Evolutionary conservation across 2,888 invertebrate species (phyloP).

Genomic region (Torymus tubicola): DNA sequence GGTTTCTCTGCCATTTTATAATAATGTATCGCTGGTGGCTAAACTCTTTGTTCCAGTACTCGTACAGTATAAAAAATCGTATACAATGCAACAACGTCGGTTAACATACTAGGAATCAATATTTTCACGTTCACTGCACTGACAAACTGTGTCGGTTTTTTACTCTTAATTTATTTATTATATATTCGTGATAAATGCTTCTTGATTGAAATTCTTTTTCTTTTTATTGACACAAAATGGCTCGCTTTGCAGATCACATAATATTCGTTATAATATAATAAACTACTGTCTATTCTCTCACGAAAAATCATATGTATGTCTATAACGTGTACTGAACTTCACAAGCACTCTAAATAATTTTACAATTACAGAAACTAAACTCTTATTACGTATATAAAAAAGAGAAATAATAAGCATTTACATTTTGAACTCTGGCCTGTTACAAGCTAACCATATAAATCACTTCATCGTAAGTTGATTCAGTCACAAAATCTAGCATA

Average conservation of each 20-base stretch:
- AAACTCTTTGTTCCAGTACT: constrained; percentile 24
- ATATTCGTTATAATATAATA: too few species aligned
- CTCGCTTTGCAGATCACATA: constrained; percentile 5
- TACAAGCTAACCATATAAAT: constrained; percentile 21
- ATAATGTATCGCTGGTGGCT: constrained; percentile 2
- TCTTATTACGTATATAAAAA: constrained; percentile 12
- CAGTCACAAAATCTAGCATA: constrained; percentile 27
- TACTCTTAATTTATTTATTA: constrained; percentile 7
- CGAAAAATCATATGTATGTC: neutral
- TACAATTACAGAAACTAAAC: neutral
- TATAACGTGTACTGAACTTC: neutral
- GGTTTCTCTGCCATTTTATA: constrained; percentile 18
- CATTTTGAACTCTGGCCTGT: constrained; percentile 23
- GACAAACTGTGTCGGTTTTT: constrained; percentile 7
- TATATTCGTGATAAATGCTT: constrained; percentile 10
- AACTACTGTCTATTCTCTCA: too few species aligned
- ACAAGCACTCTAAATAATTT: neutral
- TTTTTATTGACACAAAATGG: constrained; percentile 14
- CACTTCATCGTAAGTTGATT: constrained; percentile 23
- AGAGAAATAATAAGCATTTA: constrained; percentile 3
- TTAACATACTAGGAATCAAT: constrained; percentile 30
- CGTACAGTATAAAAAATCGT: constrained; percentile 51
- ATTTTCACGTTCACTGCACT: constrained; percentile 34
- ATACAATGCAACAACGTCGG: constrained; percentile 45
- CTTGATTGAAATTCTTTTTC: constrained; percentile 15